These are phyloP conservation scores for Phanerotoma sp. DNA, from an alignment of 2,888 invertebrate species.

Conservation along the genomic window DNA sequence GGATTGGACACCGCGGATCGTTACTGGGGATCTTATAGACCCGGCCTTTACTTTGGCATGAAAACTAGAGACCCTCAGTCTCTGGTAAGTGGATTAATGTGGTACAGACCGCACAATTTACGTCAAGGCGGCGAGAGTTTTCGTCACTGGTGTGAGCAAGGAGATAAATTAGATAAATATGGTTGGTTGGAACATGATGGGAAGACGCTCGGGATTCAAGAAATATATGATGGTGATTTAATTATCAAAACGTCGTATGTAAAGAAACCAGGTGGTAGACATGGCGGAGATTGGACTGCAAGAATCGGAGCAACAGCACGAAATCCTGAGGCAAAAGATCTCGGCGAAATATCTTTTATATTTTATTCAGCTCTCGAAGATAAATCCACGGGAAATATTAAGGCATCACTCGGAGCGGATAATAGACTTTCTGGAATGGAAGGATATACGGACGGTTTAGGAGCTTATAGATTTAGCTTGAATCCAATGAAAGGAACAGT, in stretches of 20 bases:
- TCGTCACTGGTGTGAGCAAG: slow-evolving; percentile 92
- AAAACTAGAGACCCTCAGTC: slow-evolving; percentile 88
- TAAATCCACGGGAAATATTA: slow-evolving; percentile 63
- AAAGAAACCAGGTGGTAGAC: slow-evolving; percentile 75
- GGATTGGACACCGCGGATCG: slow-evolving; percentile 74
- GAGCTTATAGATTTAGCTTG: slow-evolving; percentile 69
- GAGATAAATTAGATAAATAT: slow-evolving; percentile 74
- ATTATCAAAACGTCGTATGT: slow-evolving; percentile 83
- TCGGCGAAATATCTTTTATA: slow-evolving; percentile 65
- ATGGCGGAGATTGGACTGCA: slow-evolving; percentile 94
- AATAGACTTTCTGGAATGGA: slow-evolving; percentile 63
- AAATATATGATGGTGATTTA: slow-evolving; percentile 79
- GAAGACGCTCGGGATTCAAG: slow-evolving; percentile 85
- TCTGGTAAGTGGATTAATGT: slow-evolving; percentile 92
- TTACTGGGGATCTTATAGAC: slow-evolving; percentile 94
- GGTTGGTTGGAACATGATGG: slow-evolving; percentile 96
- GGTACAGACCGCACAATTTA: slow-evolving; percentile 79
- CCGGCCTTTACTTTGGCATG: slow-evolving; percentile 87
- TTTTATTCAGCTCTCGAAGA: slow-evolving; percentile 86
- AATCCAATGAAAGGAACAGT: slow-evolving; percentile 60
- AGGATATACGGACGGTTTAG: slow-evolving; percentile 77
- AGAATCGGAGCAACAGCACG: slow-evolving; percentile 67
- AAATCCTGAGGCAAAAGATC: slow-evolving; percentile 47
- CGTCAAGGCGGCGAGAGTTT: slow-evolving; percentile 70
- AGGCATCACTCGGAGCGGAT: slow-evolving; percentile 58